Evolutionary conservation across 2,888 invertebrate species (phyloP), one percentile per base, ranked within the genome.

Genomic region (Pandemis cinnamomeana): DNA sequence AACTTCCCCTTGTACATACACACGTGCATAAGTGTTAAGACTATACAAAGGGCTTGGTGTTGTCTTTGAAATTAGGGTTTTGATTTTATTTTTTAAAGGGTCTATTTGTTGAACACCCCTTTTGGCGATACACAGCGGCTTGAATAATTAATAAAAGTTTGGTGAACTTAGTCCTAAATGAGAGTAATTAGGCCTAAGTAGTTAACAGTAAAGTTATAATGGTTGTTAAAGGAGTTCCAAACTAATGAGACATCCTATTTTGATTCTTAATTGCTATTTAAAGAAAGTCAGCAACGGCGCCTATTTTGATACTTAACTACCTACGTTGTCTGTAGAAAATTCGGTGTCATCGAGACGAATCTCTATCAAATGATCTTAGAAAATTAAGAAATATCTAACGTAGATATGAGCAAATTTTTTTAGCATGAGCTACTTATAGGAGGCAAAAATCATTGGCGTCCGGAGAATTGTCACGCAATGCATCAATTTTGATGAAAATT

Each of bases 81-180:
- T 69, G 64, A 64, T 64, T 66, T 51, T 7, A 63, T 15, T 42
- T 36, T 36, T n/a, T 67, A 36, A 68, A 62, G 41, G 41, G 48
- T 11, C 8, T 42, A 15, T 15, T 55, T 20, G 3, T 55, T 20
- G 7, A 20, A 20, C n/a, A 15, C 20, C 20, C 55, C n/a, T 58
- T 27, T 13, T 8, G 20, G 10, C 58, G 10, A 55, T 60, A 27
- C 36, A 58, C 11, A 64, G 46, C 20, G 7, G 48, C 13, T 41
- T 70, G 48, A 73, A 73, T 73, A 70, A 70, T 27, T 41, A 70
- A 64, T 27, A 66, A 72, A 73, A 69, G 64, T 69, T 69, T 51
- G 53, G 42, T 42, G 13, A 51, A 42, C 58, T 44, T 69, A 64
- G 69, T 8, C 55, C 55, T 20, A 55, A 55, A 20, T 70, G 51